A percentile compares a stretch with the other conserved stretches of the same genome.
Conservation (phyloP, 1,140 invertebrate species). For the Danaus plexippus region DNA sequence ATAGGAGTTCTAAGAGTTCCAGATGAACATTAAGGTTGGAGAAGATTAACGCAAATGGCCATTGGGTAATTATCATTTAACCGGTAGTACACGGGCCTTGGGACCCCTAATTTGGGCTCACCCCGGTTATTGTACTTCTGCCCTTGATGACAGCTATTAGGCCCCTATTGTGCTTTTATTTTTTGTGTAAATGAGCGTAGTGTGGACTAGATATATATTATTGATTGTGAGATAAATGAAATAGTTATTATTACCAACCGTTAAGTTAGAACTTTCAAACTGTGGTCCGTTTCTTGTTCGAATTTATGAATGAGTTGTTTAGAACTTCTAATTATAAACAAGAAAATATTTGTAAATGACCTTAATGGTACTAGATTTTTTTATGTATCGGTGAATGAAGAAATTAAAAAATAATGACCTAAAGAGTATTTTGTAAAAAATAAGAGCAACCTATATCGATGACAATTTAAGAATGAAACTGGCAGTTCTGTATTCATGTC, state of each 20-base stretch:
- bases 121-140: conserved; percentile 32
- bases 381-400: too few relatives aligned
- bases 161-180: conserved; percentile 41
- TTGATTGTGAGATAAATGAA: too few relatives aligned
- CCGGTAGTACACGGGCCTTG: conserved; percentile 36
- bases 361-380: too few relatives aligned
- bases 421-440: not conserved
- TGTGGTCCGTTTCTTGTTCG: too few relatives aligned
- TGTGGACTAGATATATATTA: too few relatives aligned
- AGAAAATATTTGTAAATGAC: too few relatives aligned
- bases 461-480: conserved; percentile 29
- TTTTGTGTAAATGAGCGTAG: conserved; percentile 14
- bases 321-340: too few relatives aligned
- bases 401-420: conserved; percentile 2
- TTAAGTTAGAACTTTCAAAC: too few relatives aligned
- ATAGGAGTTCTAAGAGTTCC: conserved; percentile 37
- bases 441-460: conserved; percentile 6
- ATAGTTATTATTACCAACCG: too few relatives aligned
- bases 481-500: conserved; percentile 45
- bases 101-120: conserved; percentile 37
- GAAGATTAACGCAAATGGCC: conserved; percentile 47
- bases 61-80: conserved; percentile 46
- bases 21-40: conserved; percentile 40
- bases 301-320: too few relatives aligned
- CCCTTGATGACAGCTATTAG: conserved; percentile 44